These are phyloP conservation scores for Hycleus phaleratus DNA, from an alignment of 1,140 invertebrate genomes.

Conservation along the genomic window DNA sequence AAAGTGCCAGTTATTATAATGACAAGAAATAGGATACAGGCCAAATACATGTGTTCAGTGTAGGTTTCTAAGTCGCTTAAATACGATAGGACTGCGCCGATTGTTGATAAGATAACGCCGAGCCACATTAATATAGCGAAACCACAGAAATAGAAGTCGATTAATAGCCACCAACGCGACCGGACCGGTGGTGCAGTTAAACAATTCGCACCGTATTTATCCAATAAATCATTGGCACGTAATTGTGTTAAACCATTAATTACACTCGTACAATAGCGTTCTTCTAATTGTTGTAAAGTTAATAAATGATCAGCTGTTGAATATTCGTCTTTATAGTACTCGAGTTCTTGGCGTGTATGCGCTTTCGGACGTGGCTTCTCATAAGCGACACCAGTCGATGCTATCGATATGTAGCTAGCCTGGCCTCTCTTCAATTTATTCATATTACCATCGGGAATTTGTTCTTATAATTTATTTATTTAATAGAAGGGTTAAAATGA, in stretches of 20 bases:
- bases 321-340: constrained; percentile 59
- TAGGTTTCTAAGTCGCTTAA: background rate
- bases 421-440: too few species aligned
- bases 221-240: constrained; percentile 47
- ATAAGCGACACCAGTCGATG: background rate
- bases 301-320: constrained; percentile 69
- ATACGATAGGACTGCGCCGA: too few species aligned
- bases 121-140: constrained; percentile 68
- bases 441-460: background rate
- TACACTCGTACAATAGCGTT: constrained; percentile 39
- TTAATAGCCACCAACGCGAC: constrained; percentile 22
- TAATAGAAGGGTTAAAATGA: background rate
- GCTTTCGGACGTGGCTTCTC: constrained; percentile 1
- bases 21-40: constrained; percentile 48
- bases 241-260: constrained; percentile 49
- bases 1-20: constrained; percentile 57
- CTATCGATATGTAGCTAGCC: too few species aligned
- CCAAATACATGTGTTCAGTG: background rate
- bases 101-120: constrained; percentile 54
- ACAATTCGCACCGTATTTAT: constrained; percentile 62
- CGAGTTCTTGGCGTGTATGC: constrained; percentile 6
- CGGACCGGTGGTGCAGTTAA: constrained; percentile 37
- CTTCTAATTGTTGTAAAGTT: constrained; percentile 51
- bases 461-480: background rate
- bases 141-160: constrained; percentile 51